Percentiles rank a stretch among this genome's conserved stretches.
Evolutionary conservation across 1,140 invertebrate species (phyloP).

Genomic region (Ceratosolen solmsi): DNA sequence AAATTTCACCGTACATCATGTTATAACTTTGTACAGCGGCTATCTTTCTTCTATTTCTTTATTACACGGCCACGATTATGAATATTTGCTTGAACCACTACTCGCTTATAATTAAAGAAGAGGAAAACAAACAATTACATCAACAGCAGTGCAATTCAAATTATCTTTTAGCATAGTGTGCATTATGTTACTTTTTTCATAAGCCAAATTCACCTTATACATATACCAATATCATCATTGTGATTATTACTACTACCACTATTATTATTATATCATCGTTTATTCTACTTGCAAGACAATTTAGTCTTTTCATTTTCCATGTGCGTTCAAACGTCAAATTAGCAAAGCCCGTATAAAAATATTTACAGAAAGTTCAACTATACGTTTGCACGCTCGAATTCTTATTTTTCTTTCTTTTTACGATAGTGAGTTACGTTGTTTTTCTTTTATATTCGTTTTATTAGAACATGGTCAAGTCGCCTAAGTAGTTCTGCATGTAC

Average conservation of each 20-base stretch:
- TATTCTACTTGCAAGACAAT: too few relatives aligned
- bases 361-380: background rate
- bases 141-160: too few relatives aligned
- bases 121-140: too few relatives aligned
- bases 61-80: background rate
- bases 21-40: background rate
- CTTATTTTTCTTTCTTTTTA: background rate
- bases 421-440: background rate
- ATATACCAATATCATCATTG: too few relatives aligned
- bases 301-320: too few relatives aligned
- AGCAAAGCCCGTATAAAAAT: background rate
- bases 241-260: too few relatives aligned
- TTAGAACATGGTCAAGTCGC: background rate
- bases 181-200: too few relatives aligned
- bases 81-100: background rate
- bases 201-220: too few relatives aligned
- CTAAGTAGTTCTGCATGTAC: background rate
- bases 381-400: background rate
- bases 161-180: too few relatives aligned
- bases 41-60: background rate
- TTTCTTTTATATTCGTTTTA: slow-evolving; percentile 17
- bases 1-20: background rate
- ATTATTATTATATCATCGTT: too few relatives aligned
- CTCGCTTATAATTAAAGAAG: background rate
- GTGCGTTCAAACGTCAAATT: too few relatives aligned